Percentiles rank a stretch among this genome's conserved stretches.
Conservation (phyloP, 2,797 vertebrate species). For the Basileuterus tristriatus region DNA sequence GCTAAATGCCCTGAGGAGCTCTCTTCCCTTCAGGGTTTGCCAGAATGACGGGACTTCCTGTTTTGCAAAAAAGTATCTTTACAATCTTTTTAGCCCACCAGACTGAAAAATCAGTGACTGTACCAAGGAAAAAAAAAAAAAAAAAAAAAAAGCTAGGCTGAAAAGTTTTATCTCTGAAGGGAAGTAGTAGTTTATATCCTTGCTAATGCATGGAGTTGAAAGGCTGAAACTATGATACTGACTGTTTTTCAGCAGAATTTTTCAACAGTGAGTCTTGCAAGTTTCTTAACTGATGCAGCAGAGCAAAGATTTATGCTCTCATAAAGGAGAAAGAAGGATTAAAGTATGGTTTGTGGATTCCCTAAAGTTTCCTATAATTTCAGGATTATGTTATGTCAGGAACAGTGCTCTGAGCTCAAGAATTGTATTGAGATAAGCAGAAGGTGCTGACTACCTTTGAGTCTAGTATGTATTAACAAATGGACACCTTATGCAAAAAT, state of each 20-base stretch:
- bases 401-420: neutral
- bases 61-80: neutral
- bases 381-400: neutral
- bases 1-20: neutral
- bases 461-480: neutral
- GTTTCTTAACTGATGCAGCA: neutral
- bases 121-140: neutral
- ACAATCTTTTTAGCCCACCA: neutral
- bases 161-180: neutral
- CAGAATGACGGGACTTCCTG: neutral
- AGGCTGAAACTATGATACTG: neutral
- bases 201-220: neutral
- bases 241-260: neutral
- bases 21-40: neutral
- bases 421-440: neutral
- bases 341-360: neutral
- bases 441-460: neutral
- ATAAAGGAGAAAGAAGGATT: neutral
- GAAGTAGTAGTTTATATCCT: neutral
- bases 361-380: neutral
- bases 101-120: neutral
- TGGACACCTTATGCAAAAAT: neutral
- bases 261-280: fast-evolving
- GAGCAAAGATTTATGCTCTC: neutral
- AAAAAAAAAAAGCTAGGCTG: neutral